phyloP scores from a whole-genome alignment of 35 echinoderm and acorn worm species.

The Apostichopus californicus region DNA sequence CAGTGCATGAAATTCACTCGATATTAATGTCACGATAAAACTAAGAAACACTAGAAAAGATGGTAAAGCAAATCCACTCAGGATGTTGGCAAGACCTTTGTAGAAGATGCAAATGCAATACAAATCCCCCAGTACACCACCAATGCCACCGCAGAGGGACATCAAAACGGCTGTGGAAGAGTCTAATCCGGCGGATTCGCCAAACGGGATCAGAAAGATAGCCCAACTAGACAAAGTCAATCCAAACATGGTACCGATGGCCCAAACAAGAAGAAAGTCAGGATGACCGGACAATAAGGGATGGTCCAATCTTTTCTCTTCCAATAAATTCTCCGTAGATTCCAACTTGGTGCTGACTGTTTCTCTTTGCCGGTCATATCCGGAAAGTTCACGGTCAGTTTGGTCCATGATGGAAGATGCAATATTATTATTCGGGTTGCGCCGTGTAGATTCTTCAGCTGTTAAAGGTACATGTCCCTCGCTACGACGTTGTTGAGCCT shows the following conservation, averaged over 20 bases:
- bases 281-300: background rate
- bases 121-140: background rate
- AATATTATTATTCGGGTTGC: background rate
- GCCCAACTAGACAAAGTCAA: conserved; percentile 17
- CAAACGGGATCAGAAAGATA: conserved; percentile 20
- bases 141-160: conserved; percentile 27
- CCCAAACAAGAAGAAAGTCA: background rate
- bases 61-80: background rate
- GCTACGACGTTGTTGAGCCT: background rate
- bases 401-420: background rate
- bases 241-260: background rate
- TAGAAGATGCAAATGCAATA: background rate
- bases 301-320: background rate
- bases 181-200: background rate
- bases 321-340: background rate
- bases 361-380: background rate
- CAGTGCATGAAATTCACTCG: background rate
- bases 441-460: background rate
- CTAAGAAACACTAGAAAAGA: background rate
- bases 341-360: background rate
- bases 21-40: background rate
- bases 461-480: background rate
- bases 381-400: too few species aligned
- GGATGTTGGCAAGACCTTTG: background rate
- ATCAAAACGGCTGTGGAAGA: conserved; percentile 30